A percentile compares a stretch with the other conserved stretches of the same genome.
Evolutionary conservation across 2,113 vertebrate genomes (phyloP).

Genomic region (Euleptes europaea): DNA sequence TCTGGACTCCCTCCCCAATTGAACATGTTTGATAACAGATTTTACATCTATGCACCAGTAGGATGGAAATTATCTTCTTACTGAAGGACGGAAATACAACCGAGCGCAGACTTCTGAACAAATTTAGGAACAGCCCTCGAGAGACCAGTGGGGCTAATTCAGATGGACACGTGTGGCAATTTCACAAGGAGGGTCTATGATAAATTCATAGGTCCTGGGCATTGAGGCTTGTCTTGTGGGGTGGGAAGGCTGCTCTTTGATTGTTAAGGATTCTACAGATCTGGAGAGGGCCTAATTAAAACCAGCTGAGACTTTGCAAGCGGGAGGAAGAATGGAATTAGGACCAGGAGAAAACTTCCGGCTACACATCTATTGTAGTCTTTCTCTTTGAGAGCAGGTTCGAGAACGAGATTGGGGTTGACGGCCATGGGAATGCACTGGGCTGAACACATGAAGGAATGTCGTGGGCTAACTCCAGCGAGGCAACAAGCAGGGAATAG

Average conservation of each 20-base stretch:
- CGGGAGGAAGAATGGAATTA: neutral
- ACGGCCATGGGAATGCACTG: neutral
- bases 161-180: conserved; percentile 15
- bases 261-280: conserved; percentile 21
- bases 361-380: neutral
- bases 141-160: conserved; percentile 36
- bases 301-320: conserved; percentile 3
- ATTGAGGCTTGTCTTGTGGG: neutral
- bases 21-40: no score
- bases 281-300: conserved; percentile 1
- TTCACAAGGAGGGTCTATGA: conserved; percentile 36
- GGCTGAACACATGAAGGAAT: conserved; percentile 28
- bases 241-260: neutral
- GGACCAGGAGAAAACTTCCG: neutral
- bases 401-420: neutral
- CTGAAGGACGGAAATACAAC: neutral
- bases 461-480: conserved; percentile 21
- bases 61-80: neutral
- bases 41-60: no score
- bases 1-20: no score
- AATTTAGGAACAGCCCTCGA: neutral
- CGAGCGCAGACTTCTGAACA: neutral
- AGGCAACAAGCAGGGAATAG: conserved; percentile 14
- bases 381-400: neutral
- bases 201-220: conserved; percentile 42